Base-by-base conservation (phyloP, 2,888 invertebrate genomes). In the Cephonodes hylas region DNA sequence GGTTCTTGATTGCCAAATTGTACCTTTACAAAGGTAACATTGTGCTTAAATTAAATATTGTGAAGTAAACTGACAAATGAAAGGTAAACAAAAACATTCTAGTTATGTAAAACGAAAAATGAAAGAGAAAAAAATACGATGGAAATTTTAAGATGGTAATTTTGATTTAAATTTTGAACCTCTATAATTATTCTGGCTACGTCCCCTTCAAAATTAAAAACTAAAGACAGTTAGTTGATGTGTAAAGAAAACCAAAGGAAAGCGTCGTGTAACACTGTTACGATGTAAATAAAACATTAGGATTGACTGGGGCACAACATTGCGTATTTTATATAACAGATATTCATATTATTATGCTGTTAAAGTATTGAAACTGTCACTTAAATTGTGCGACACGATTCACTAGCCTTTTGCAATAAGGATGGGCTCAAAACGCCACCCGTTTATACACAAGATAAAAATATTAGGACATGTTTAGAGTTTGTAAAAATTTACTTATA, bases 251-350 rank as follows among this genome's bases (percentile, higher is more conserved):
- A 79, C 77, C 76, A 85, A 89, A 83, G 71, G 78, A 84, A 86
- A 86, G 84, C 84, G 72, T 79, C 76, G 84, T 86, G 83, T 77
- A 79, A 87, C 85, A 87, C 80, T 86, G 78, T 87, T 78, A 82
- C 77, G 78, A 76, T 77, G 68, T 80, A 89, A 90, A 89, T 82
- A 89, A 88, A 92, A 92, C 90, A 91, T 80, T 80, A 83, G 91
- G 91, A 91, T 85, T 94, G 95, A 95, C 93, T 94, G 95, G 96
- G 96, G 96, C 96, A 96, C 96, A 96, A 96, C 95, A 96, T 94
- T 95, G 96, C 95, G 91, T 91, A 89, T 90, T 75, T 88, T 85
- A 91, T 88, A 83, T 77, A 70, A 77, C 73, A 75, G 64, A 75
- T 73, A 77, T 70, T 46, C 10, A 7, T 59, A 59, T 31, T 60